A percentile compares a stretch with the other conserved stretches of the same genome.
phyloP scores from a whole-genome alignment of 2,113 vertebrate species.

The Leptocoma aspasia region DNA sequence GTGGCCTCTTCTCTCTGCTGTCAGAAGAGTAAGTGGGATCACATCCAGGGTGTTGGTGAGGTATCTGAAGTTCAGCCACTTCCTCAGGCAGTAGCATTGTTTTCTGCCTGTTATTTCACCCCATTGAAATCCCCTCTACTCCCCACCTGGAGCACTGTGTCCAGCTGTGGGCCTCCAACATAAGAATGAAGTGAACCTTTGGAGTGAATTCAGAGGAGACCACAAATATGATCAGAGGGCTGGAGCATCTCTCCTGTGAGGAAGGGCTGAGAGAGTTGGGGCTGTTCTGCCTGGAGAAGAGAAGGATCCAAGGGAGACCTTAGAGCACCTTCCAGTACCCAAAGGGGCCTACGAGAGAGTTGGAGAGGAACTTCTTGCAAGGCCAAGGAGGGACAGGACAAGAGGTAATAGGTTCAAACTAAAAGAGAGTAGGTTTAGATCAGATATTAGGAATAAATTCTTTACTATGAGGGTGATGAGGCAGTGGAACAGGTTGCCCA shows the following conservation, averaged over 20 bases:
- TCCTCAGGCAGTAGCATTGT: not conserved
- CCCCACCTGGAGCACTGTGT: too few relatives aligned
- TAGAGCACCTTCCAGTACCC: not conserved
- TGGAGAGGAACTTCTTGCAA: not conserved
- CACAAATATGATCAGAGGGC: not conserved
- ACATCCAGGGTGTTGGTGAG: not conserved
- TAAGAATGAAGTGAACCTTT: not conserved
- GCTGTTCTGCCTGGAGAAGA: not conserved
- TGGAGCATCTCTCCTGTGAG: not conserved
- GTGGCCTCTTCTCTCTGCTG: not conserved
- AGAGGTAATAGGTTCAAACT: not conserved
- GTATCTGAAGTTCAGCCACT: not conserved
- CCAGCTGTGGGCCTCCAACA: not conserved
- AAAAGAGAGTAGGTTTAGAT: not conserved
- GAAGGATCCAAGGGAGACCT: not conserved
- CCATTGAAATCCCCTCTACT: not conserved
- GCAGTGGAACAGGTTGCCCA: not conserved
- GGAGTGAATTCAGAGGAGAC: accelerated
- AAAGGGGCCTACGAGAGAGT: not conserved
- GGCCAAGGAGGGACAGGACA: too few relatives aligned
- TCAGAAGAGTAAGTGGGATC: not conserved
- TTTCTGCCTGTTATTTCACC: not conserved
- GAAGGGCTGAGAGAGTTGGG: not conserved
- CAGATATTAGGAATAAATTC: not conserved
- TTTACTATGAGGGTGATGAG: not conserved